Evolutionary conservation across 2,113 vertebrate species (phyloP).

Genomic region (Neopipo cinnamomea): DNA sequence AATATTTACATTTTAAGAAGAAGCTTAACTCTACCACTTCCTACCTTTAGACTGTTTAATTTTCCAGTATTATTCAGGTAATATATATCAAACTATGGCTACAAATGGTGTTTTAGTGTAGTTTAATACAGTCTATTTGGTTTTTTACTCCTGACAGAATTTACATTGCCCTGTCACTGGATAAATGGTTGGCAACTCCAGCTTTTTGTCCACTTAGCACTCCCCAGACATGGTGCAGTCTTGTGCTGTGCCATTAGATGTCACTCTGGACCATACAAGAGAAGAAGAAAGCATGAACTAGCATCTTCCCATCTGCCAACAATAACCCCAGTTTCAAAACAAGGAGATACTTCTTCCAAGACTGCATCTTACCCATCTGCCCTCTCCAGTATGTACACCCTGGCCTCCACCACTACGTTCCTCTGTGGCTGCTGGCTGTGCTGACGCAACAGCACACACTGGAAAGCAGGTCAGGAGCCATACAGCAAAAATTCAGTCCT

Average conservation of each 20-base stretch:
- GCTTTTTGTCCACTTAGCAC: neutral
- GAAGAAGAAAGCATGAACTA: neutral
- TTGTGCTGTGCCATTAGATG: slow-evolving; percentile 34
- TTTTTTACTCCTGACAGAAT: neutral
- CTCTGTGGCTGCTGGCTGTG: neutral
- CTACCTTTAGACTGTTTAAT: neutral
- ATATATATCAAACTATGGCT: neutral
- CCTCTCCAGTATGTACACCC: neutral
- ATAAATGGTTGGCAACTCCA: neutral
- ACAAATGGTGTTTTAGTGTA: neutral
- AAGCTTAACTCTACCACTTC: neutral
- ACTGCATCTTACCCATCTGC: neutral
- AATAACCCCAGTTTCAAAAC: neutral
- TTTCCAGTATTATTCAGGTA: neutral
- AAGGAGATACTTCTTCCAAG: neutral
- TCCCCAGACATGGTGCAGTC: neutral
- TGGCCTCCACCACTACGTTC: neutral
- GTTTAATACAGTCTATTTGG: neutral
- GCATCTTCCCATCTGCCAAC: neutral
- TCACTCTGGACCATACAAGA: slow-evolving; percentile 11
- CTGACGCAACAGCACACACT: neutral
- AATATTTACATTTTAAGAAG: neutral
- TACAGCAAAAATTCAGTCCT: neutral
- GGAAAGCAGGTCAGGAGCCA: neutral
- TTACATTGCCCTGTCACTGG: neutral